Conservation (phyloP, 2,888 invertebrate genomes). For the Sminthurides aquaticus region DNA sequence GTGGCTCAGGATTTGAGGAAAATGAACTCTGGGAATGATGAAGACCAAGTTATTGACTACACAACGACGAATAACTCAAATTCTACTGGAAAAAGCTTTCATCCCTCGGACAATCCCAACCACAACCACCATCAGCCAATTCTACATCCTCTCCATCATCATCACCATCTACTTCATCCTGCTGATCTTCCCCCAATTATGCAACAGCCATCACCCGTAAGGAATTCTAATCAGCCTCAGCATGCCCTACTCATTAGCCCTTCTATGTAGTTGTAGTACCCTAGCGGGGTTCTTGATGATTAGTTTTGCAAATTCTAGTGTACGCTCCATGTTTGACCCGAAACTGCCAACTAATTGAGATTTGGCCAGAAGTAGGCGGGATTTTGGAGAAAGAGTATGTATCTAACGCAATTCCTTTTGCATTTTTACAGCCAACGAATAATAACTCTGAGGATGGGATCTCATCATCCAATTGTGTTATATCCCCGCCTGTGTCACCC, state of each 20-base stretch:
- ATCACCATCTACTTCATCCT: conserved; percentile 14
- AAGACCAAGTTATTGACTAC: conserved; percentile 28
- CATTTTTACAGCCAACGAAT: conserved; percentile 6
- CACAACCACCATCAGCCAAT: conserved; percentile 14
- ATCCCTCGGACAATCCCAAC: not conserved
- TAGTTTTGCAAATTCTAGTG: too few species aligned
- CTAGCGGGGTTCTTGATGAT: too few species aligned
- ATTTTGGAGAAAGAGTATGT: too few species aligned
- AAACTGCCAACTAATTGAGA: too few species aligned
- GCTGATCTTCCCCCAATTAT: conserved; percentile 22
- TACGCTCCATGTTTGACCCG: too few species aligned
- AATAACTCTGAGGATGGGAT: conserved; percentile 22
- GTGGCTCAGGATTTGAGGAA: conserved; percentile 56
- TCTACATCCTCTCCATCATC: conserved; percentile 12
- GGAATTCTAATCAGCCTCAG: conserved; percentile 18
- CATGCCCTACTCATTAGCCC: not conserved
- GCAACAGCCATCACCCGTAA: conserved; percentile 22
- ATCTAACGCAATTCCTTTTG: too few species aligned
- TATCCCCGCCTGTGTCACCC: conserved; percentile 17
- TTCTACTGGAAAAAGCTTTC: conserved; percentile 4
- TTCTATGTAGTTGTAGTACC: too few species aligned
- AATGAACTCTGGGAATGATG: conserved; percentile 13
- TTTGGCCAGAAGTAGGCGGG: too few species aligned
- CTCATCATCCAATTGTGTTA: conserved; percentile 19
- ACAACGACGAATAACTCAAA: conserved; percentile 15